These are phyloP conservation scores for Nemurella pictetii DNA, from an alignment of 2,888 invertebrate genomes.

Conservation along the genomic window DNA sequence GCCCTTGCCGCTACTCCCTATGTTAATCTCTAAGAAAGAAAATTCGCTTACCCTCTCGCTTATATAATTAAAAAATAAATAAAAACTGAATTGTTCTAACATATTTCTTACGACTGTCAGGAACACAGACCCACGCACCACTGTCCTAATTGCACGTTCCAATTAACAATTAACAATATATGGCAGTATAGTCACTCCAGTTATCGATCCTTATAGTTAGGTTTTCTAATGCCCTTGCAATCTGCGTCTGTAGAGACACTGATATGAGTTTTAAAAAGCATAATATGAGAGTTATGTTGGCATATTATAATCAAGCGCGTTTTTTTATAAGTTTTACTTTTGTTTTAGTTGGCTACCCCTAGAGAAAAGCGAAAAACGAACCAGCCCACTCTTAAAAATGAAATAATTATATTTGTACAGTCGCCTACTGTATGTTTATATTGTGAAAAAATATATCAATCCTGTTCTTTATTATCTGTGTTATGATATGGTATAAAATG, in stretches of 20 bases:
- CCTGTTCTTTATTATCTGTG: constrained; percentile 30
- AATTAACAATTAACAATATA: constrained; percentile 7
- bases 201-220: background rate
- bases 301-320: background rate
- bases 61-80: background rate
- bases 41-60: background rate
- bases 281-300: background rate
- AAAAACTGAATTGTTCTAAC: constrained; percentile 7
- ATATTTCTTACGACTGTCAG: constrained; percentile 23
- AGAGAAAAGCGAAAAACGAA: background rate
- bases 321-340: background rate
- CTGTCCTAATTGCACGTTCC: constrained; percentile 29
- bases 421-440: background rate
- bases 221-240: constrained; percentile 11
- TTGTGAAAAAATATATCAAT: constrained; percentile 34
- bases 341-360: background rate
- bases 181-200: background rate
- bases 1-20: background rate
- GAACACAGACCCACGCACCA: constrained; percentile 34
- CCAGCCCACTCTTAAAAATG: background rate
- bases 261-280: background rate
- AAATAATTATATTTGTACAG: background rate
- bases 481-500: constrained; percentile 34
- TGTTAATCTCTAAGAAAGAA: background rate
- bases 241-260: background rate